Conservation (phyloP, 2,888 invertebrate genomes). For the Lasioglossum pauxillum region DNA sequence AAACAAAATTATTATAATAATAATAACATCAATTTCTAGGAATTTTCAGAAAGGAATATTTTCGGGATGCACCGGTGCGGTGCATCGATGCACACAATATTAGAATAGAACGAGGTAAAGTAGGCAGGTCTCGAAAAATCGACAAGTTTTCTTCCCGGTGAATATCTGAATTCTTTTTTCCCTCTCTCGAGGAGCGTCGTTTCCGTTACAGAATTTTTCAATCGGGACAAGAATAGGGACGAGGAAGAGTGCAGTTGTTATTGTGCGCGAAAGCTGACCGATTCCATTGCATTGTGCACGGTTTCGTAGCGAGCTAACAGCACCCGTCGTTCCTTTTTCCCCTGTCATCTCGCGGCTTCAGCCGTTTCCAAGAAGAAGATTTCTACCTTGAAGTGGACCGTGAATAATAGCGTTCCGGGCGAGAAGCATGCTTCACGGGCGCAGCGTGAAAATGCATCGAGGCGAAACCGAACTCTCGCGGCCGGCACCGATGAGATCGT, state of each 20-base stretch:
- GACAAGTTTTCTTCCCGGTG: not conserved
- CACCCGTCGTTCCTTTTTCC: not conserved
- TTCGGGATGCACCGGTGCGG: not conserved
- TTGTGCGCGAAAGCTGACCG: conserved; percentile 13
- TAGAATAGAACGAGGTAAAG: not conserved
- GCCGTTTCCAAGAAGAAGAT: conserved; percentile 43
- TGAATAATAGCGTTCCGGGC: conserved; percentile 49
- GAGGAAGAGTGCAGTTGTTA: not conserved
- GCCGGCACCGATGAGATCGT: conserved; percentile 35
- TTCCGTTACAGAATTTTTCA: not conserved
- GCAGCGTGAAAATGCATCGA: conserved; percentile 39
- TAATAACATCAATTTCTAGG: not conserved
- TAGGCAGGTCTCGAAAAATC: not conserved
- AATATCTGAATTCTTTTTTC: not conserved
- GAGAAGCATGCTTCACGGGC: conserved; percentile 3
- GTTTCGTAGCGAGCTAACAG: conserved; percentile 11
- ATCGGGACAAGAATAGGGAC: conserved; percentile 1
- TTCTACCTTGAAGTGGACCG: conserved; percentile 51
- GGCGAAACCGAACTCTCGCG: conserved; percentile 35
- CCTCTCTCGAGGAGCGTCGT: not conserved
- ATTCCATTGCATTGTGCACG: conserved; percentile 14
- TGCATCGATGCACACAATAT: not conserved
- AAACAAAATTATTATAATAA: no score
- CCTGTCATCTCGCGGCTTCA: not conserved
- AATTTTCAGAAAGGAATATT: not conserved